phyloP scores from a whole-genome alignment of 1,140 invertebrate species.

The Drosophila mojavensis region DNA sequence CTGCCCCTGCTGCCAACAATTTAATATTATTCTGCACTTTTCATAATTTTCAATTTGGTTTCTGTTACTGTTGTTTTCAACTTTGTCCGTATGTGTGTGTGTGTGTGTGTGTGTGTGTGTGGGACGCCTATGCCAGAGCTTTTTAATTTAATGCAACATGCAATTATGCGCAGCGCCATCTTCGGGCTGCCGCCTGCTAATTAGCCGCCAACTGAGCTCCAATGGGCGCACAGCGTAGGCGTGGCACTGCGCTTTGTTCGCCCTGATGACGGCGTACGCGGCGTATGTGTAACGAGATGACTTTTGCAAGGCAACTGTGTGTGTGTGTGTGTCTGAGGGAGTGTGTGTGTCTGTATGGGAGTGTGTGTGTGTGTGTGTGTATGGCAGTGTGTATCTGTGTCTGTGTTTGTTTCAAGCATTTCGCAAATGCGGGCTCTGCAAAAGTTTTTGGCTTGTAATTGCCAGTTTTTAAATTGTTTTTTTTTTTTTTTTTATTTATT shows the following conservation, averaged over 20 bases:
- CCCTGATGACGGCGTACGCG: constrained; percentile 12
- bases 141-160: constrained; percentile 55
- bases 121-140: constrained; percentile 12
- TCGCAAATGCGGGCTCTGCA: constrained; percentile 26
- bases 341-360: background rate
- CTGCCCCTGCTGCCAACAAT: background rate
- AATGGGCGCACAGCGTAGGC: constrained; percentile 10
- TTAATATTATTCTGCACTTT: constrained; percentile 40
- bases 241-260: constrained; percentile 16
- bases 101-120: constrained; percentile 5
- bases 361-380: background rate
- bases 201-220: constrained; percentile 31
- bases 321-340: background rate
- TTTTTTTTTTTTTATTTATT: background rate
- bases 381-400: constrained; percentile 6
- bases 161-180: constrained; percentile 55
- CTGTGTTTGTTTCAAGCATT: constrained; percentile 27
- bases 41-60: constrained; percentile 57
- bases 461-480: constrained; percentile 22
- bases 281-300: constrained; percentile 43
- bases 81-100: constrained; percentile 3
- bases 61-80: constrained; percentile 18
- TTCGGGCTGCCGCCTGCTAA: constrained; percentile 51
- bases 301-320: constrained; percentile 1
- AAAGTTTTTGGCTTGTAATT: constrained; percentile 43